Conservation (phyloP, 1,140 invertebrate genomes). For the Leptopilina boulardi region DNA sequence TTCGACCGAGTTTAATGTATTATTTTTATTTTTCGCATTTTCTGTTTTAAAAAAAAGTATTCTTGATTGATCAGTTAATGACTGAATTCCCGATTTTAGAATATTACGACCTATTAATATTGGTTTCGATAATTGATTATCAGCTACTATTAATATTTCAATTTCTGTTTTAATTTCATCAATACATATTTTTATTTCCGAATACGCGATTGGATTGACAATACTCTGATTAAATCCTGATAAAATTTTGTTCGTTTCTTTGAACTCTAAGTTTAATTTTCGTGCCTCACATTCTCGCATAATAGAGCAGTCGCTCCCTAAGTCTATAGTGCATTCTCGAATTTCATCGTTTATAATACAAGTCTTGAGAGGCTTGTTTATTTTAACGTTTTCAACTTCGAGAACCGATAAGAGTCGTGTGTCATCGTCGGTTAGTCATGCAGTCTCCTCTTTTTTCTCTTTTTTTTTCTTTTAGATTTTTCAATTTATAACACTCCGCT, state of each 20-base stretch:
- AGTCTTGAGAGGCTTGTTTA: background rate
- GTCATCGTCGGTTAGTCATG: background rate
- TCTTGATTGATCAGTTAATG: background rate
- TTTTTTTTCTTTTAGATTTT: too few relatives aligned
- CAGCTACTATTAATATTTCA: background rate
- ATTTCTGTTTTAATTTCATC: background rate
- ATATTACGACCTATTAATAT: background rate
- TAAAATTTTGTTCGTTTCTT: constrained; percentile 34
- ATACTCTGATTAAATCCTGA: constrained; percentile 46
- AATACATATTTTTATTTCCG: background rate
- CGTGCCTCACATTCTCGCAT: constrained; percentile 41
- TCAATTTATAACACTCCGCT: too few relatives aligned
- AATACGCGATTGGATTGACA: constrained; percentile 35
- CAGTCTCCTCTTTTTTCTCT: background rate
- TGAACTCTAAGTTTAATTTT: constrained; percentile 28
- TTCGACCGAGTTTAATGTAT: too few relatives aligned
- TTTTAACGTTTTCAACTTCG: background rate
- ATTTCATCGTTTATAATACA: background rate
- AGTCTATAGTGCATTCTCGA: constrained; percentile 39
- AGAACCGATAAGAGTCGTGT: background rate
- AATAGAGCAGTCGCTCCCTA: constrained; percentile 45
- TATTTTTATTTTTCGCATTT: too few relatives aligned
- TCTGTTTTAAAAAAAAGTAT: background rate
- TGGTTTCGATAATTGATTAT: background rate
- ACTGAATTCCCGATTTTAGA: background rate